Evolutionary conservation across 1,140 invertebrate species (phyloP), one percentile per base, ranked within the genome.

Genomic region (Camponotus floridanus): DNA sequence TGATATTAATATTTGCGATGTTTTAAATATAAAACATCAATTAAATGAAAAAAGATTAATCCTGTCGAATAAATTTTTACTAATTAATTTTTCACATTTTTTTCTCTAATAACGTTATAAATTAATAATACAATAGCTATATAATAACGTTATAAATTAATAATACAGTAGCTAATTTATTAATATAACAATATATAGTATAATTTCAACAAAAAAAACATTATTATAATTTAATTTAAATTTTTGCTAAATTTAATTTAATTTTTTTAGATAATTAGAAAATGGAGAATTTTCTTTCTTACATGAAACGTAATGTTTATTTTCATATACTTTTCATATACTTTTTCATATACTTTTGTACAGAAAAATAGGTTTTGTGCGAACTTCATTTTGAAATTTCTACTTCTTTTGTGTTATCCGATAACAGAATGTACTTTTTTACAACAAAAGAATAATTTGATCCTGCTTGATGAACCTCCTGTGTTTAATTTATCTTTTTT

Each of bases 401-500:
- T 4, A 11, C 0, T 18, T 39, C 36, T 26, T 3, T 79, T 80
- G 9, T 31, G 11, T 51, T 1, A 36, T 26, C n/a, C 21, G 26
- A 57, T 2, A 59, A 0, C 36, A n/a, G 13, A 31, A 26, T 26
- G 26, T 26, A 18, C 15, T 31, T 48, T 15, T 18, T 36, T 59
- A 6, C 11, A 51, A 79, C 39, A 26, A 42, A n/a, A 55, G 5
- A 48, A 31, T 62, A 26, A 5, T 21, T 78, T 59, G 48, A 7
- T 31, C 42, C 39, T 39, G 21, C n/a, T 18, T 64, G 18, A 62
- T 76, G 36, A 6, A 48, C 21, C 7, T n/a, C 42, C 0, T 57
- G 48, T 59, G 67, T 57, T 21, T 85, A 89, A 87, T 87, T 83
- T 76, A 9, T 81, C 39, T 71, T 59, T 74, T 88, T 88, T 51